Conservation (phyloP, 2,888 invertebrate species). For the Aphrophora alni region DNA sequence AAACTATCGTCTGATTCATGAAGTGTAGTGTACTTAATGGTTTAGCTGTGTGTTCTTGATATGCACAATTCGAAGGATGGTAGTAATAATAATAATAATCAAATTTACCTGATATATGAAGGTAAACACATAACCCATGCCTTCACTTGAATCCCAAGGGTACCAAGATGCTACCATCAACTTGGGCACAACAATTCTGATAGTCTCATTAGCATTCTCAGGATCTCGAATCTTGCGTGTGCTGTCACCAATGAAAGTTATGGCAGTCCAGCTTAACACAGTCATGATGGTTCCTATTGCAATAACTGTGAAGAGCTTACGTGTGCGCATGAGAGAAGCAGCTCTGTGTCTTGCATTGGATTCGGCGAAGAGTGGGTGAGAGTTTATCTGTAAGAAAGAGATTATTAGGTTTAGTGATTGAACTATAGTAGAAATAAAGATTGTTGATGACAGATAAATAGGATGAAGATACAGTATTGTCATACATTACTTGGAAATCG, state of each 20-base stretch:
- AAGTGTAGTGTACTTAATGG: too few relatives aligned
- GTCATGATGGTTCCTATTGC: slow-evolving; percentile 66
- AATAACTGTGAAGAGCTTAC: slow-evolving; percentile 73
- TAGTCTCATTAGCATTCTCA: slow-evolving; percentile 72
- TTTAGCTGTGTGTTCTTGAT: too few relatives aligned
- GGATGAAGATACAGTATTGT: too few relatives aligned
- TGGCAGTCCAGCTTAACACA: slow-evolving; percentile 73
- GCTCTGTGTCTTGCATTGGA: slow-evolving; percentile 76
- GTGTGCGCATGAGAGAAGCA: slow-evolving; percentile 75
- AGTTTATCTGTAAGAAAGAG: slow-evolving; percentile 65
- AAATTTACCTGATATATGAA: slow-evolving; percentile 68
- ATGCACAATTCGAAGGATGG: too few relatives aligned
- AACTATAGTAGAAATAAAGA: too few relatives aligned
- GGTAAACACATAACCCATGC: slow-evolving; percentile 70
- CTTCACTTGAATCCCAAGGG: slow-evolving; percentile 76
- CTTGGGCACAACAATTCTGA: slow-evolving; percentile 72
- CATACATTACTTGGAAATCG: too few relatives aligned
- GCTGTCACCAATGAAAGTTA: slow-evolving; percentile 83
- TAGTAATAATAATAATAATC: too few relatives aligned
- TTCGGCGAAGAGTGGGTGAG: slow-evolving; percentile 83
- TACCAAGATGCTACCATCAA: slow-evolving; percentile 79
- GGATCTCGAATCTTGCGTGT: slow-evolving; percentile 70
- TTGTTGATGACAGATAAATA: too few relatives aligned
- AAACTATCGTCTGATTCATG: too few relatives aligned
- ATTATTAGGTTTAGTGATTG: not conserved